phyloP scores from a whole-genome alignment of 1,140 invertebrate species.

The Orchestia grillus region DNA sequence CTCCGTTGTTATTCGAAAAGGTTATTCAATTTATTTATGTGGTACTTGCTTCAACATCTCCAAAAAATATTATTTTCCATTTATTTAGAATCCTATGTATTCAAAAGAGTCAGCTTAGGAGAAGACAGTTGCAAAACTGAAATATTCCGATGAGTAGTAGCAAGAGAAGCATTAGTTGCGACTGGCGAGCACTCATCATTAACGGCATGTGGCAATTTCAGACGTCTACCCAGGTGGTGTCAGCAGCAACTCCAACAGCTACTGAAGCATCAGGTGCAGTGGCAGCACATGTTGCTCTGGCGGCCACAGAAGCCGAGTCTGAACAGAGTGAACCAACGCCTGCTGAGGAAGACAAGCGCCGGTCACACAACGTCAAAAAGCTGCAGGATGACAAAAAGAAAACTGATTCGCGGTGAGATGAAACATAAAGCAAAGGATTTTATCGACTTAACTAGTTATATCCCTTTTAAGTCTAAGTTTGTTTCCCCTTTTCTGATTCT shows the following conservation, averaged over 20 bases:
- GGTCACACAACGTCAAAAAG: slow-evolving; percentile 61
- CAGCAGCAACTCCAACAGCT: neutral
- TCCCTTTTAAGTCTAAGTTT: neutral
- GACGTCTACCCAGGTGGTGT: neutral
- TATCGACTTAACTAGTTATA: neutral
- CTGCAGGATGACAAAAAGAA: slow-evolving; percentile 63
- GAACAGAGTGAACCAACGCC: neutral
- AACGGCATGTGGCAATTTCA: neutral
- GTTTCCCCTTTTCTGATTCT: neutral
- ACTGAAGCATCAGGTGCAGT: neutral
- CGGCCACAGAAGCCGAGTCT: neutral
- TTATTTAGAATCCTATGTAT: neutral
- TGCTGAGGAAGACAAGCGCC: slow-evolving; percentile 65
- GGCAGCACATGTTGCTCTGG: neutral
- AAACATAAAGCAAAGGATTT: neutral
- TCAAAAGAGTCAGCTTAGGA: neutral
- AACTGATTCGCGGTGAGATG: slow-evolving; percentile 59
- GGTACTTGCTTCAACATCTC: neutral
- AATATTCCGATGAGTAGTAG: neutral
- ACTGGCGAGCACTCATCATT: neutral
- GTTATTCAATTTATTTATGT: neutral
- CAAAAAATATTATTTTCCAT: neutral
- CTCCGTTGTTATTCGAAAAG: neutral
- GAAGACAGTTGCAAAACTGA: too few species aligned
- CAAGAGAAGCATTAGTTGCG: neutral